Conservation (phyloP, 1,140 invertebrate species). For the Apis mellifera region DNA sequence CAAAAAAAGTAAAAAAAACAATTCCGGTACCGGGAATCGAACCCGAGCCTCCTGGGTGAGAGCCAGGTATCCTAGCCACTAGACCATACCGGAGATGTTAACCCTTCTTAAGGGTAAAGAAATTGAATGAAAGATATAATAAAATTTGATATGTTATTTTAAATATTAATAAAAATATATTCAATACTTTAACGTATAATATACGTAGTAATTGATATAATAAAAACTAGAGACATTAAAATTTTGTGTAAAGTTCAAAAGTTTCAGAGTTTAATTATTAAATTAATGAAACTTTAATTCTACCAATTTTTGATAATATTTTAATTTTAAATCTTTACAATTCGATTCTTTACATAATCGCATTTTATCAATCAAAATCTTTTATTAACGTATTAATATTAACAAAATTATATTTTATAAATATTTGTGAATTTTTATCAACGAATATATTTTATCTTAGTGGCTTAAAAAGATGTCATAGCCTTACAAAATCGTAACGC, state of each 20-base stretch:
- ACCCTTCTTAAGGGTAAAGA: fast-evolving
- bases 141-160: neutral
- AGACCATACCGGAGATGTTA: slow-evolving; percentile 68
- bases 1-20: slow-evolving; percentile 8
- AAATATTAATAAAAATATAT: neutral
- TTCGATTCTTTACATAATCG: neutral
- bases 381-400: neutral
- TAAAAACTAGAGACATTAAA: too few relatives aligned
- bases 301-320: too few relatives aligned
- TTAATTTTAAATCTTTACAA: too few relatives aligned
- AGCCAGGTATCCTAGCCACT: slow-evolving; percentile 74
- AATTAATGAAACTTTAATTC: too few relatives aligned
- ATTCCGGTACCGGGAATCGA: slow-evolving; percentile 75
- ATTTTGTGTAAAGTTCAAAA: too few relatives aligned
- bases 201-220: neutral
- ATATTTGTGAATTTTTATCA: neutral
- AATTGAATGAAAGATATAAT: fast-evolving
- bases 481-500: neutral
- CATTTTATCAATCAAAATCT: neutral
- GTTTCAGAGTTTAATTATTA: too few relatives aligned
- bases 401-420: too few relatives aligned
- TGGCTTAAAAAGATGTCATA: neutral
- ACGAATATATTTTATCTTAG: neutral
- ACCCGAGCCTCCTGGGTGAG: slow-evolving; percentile 75
- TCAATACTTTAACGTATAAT: neutral